A percentile compares a stretch with the other conserved stretches of the same genome.
These are phyloP conservation scores for Urocolius indicus DNA, from an alignment of 2,113 vertebrate genomes.

Conservation along the genomic window DNA sequence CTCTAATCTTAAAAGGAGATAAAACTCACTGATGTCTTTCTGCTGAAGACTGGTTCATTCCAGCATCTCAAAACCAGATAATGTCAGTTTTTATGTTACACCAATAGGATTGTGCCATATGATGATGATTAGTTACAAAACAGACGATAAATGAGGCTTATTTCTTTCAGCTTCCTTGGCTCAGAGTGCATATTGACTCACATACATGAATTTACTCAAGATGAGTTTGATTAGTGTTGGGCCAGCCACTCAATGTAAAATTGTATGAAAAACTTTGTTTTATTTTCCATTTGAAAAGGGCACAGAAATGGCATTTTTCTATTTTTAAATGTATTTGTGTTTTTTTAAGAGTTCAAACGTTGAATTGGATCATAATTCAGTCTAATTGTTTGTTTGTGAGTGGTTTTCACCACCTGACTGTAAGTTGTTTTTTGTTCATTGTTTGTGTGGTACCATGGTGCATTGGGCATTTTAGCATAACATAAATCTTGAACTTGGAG, in stretches of 20 bases:
- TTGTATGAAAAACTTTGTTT: not conserved
- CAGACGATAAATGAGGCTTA: not conserved
- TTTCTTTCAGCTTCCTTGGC: not conserved
- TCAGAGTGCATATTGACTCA: not conserved
- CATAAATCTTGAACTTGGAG: not conserved
- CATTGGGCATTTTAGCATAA: not conserved
- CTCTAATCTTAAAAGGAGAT: not conserved
- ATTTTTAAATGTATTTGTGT: not conserved
- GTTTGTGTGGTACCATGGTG: not conserved
- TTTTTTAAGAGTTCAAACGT: not conserved
- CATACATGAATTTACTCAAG: not conserved
- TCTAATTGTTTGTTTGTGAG: not conserved
- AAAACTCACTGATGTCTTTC: not conserved
- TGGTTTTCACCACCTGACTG: not conserved
- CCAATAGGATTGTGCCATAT: not conserved
- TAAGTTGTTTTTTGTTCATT: not conserved
- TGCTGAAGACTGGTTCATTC: not conserved
- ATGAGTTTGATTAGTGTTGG: not conserved
- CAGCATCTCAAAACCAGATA: not conserved
- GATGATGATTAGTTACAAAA: not conserved
- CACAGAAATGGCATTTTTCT: not conserved
- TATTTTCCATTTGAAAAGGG: not conserved
- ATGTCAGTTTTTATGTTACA: not conserved
- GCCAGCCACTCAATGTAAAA: not conserved
- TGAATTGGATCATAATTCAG: not conserved